Evolutionary conservation across 2,113 vertebrate species (phyloP).

Genomic region (Phalacrocorax aristotelis): DNA sequence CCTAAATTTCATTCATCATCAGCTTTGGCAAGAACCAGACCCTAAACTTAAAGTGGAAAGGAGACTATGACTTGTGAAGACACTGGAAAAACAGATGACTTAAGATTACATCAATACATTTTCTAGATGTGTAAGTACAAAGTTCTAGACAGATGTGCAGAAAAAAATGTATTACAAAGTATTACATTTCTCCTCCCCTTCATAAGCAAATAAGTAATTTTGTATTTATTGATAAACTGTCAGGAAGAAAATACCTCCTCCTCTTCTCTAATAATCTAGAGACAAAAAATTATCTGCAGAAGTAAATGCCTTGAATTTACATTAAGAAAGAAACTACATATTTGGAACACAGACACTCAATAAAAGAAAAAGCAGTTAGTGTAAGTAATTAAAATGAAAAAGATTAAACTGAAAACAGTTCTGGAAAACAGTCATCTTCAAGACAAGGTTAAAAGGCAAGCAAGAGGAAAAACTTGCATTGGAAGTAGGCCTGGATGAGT

Average conservation of each 20-base stretch:
- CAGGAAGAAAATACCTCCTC: too few relatives aligned
- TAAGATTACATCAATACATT: neutral
- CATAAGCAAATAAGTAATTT: neutral
- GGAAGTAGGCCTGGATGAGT: neutral
- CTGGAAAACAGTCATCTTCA: neutral
- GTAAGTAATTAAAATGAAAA: neutral
- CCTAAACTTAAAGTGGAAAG: neutral
- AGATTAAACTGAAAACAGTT: neutral
- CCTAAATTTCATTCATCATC: neutral
- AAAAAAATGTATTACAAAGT: neutral
- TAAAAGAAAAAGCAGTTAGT: neutral
- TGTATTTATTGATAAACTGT: too few relatives aligned
- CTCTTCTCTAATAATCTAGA: too few relatives aligned
- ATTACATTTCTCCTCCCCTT: neutral
- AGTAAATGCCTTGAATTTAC: neutral
- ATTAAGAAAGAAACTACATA: neutral
- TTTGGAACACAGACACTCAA: neutral
- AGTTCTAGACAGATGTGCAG: neutral
- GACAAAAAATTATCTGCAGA: neutral
- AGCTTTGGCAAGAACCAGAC: neutral
- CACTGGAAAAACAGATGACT: neutral
- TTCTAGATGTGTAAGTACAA: neutral
- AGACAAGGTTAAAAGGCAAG: neutral
- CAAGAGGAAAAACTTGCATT: neutral
- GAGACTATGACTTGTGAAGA: neutral